Base-by-base conservation (phyloP, 1,140 invertebrate species). In the Heliconius melpomene region DNA sequence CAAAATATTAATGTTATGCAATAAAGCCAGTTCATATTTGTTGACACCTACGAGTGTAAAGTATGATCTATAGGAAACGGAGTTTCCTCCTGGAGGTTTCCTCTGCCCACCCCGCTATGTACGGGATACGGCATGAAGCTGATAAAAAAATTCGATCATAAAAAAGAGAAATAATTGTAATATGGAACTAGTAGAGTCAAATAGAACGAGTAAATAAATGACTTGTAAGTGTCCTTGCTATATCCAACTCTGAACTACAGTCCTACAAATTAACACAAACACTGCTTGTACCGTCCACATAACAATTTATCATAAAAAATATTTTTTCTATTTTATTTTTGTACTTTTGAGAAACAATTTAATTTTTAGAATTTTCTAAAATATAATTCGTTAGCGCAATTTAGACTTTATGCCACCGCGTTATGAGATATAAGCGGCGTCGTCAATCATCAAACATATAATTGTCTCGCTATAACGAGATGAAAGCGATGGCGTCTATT, bases 401-500 rank as follows among this genome's bases (percentile, higher is more conserved):
- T 87, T 89, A 85, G 82, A 84, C 87, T 86, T 87, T 90, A 89
- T 78, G 75, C 75, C 84, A 77, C 88, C 83, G 86, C 66, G 81
- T 87, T 89, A 88, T 83, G 85, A 85, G 77, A 84, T 82, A 86
- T 79, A 88, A 85, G 82, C 83, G 84, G 85, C 80, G 80, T 77
- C 85, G 81, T 93, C 91, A 85, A 85, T 93, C 91, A 89, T 76
- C 88, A 85, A 79, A 77, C 78, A 81, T 89, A 89, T 93, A 91
- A 90, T 92, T 91, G 88, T 91, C 85, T 80, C 85, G 78, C 82
- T 87, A 88, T 90, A 93, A 91, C 87, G 88, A 92, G 91, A 92
- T 91, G 91, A 93, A 91, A 93, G 91, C 86, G 83, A 86, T 82
- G 86, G 84, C 66, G 78, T 89, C 89, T 92, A 92, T 93, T 93